These are phyloP conservation scores for Carapus acus DNA, from an alignment of 2,797 vertebrate species.

Conservation along the genomic window DNA sequence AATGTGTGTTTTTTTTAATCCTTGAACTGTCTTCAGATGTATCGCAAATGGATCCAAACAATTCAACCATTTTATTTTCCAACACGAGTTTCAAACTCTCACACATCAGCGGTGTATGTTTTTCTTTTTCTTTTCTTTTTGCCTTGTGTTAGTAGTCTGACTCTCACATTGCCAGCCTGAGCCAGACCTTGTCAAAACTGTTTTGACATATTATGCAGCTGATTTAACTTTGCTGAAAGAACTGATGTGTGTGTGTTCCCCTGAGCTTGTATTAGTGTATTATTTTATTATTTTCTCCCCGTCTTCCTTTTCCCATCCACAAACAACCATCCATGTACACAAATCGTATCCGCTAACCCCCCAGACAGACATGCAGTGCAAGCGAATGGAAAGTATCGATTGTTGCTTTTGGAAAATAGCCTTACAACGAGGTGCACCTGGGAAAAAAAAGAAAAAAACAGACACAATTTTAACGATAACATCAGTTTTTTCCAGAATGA, in stretches of 20 bases:
- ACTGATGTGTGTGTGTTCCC: slow-evolving; percentile 16
- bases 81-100: slow-evolving; percentile 6
- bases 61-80: slow-evolving; percentile 23
- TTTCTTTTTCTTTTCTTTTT: neutral
- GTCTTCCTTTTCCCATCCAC: slow-evolving; percentile 4
- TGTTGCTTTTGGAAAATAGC: slow-evolving; percentile 6
- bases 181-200: slow-evolving; percentile 7
- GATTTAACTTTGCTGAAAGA: slow-evolving; percentile 25
- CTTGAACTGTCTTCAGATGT: slow-evolving; percentile 39
- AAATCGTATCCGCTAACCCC: neutral
- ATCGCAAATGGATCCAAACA: slow-evolving; percentile 25
- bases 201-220: slow-evolving; percentile 10
- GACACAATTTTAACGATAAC: no score
- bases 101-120: slow-evolving; percentile 1
- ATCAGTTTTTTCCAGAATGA: no score
- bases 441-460: slow-evolving; percentile 3
- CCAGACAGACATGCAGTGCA: slow-evolving; percentile 31
- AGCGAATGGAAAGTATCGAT: slow-evolving; percentile 42
- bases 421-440: slow-evolving; percentile 25
- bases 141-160: slow-evolving; percentile 18
- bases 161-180: slow-evolving; percentile 26
- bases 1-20: slow-evolving; percentile 33
- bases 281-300: no score
- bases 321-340: slow-evolving; percentile 10
- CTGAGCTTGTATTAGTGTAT: no score